Base-by-base conservation (phyloP, 2,888 invertebrate species). In the Lamellibrachia columna region DNA sequence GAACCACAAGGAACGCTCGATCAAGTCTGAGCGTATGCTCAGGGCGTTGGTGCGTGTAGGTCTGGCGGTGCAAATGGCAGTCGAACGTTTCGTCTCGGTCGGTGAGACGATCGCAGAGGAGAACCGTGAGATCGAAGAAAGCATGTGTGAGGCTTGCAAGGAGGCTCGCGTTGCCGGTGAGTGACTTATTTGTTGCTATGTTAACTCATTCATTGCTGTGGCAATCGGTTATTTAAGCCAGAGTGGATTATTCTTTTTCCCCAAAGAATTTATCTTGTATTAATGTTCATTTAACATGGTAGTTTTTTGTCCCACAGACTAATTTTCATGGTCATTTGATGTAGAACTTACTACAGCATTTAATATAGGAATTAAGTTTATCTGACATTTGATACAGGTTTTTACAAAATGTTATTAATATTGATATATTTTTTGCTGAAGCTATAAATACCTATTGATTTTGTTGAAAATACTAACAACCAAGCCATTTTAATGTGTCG, bases 31-130 rank as follows among this genome's bases (percentile, higher is more conserved):
- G 94, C 96, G 97, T 94, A 97, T 97, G n/a, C 92, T 93, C 55
- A 91, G 93, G 94, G 98, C 98, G 53, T 98, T 99, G 95, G 98
- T 98, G 94, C 97, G 98, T 94, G 99, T 99, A 93, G 99, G 99
- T 75, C 99, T 99, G 96, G 98, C 99, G 91, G 99, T 99, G 94
- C 99, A 98, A 97, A 97, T 99, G 96, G 99, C 99, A 92, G 99
- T 99, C 93, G 99, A 99, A 96, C 97, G 99, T 95, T 99, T 99
- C 97, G 99, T 99, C 95, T 98, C 99, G 91, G 99, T 99, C 94
- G 99, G 99, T 91, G 99, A 99, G 97, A 98, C 99, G 95, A 99
- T 99, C 96, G 99, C 99, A 92, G 99, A 99, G 97, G 99, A 99
- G 97, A 99, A 99, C 97, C 98, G 98, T 58, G 99, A 99, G 97